Base-by-base conservation (phyloP, 2,888 invertebrate species). In the Teinopalpus imperialis region DNA sequence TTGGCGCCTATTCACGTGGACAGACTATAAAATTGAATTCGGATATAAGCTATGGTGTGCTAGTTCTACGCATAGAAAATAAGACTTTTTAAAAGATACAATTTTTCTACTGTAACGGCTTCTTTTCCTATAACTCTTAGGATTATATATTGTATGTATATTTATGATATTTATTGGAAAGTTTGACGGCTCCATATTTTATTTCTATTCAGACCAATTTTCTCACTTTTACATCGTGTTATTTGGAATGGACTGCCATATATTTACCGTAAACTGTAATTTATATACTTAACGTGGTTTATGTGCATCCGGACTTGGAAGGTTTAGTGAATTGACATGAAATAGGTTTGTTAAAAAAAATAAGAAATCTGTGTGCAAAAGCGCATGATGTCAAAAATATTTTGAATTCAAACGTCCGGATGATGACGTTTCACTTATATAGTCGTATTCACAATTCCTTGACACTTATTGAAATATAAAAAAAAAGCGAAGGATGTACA, bases 201-300 rank as follows among this genome's bases (percentile, higher is more conserved):
- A 65, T 70, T 75, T 77, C 65, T 70, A 74, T 78, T 81, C 78
- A 77, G 87, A 87, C 86, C 86, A 86, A 86, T 83, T 81, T 80
- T 79, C 77, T 78, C 81, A 80, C 72, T 80, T 81, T 79, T 81
- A 82, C 80, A 79, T 75, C 61, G 63, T 76, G 69, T 69, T 69
- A 69, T n/a, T 77, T 74, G 70, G 70, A 78, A 78, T 74, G 80
- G 78, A 87, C 87, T 87, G 86, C 86, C 86, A 86, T 82, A 75
- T 77, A n/a, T 75, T 77, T 76, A 71, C 66, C 73, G 71, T 57
- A 74, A 70, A 70, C 74, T n/a, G n/a, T 74, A 69, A 56, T 52
- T 56, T 53, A 54, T 56, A 56, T 60, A 66, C 58, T 61, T 69
- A 59, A 58, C 8, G 10, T 12, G 40, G 23, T 51, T 53, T 40